Conservation (phyloP, 2,113 vertebrate genomes). For the Eudyptes chrysolophus region DNA sequence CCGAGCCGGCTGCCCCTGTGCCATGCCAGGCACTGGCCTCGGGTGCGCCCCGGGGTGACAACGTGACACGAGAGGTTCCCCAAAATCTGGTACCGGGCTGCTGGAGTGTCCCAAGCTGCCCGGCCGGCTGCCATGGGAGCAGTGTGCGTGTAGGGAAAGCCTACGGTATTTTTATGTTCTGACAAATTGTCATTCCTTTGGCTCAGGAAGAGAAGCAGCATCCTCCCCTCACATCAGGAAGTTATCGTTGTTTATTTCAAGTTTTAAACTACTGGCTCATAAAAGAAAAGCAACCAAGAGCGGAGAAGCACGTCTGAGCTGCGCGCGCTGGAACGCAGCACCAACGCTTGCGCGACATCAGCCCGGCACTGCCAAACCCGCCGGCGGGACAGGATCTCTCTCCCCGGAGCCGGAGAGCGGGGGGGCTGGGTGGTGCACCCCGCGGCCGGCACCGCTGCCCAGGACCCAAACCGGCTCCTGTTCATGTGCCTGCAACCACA, state of each 20-base stretch:
- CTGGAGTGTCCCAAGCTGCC: neutral
- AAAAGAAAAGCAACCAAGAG: neutral
- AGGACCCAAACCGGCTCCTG: neutral
- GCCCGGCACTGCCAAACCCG: fast-evolving
- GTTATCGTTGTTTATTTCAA: neutral
- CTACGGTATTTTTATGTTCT: neutral
- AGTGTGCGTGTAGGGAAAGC: neutral
- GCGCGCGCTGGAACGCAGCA: fast-evolving
- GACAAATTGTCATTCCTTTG: neutral
- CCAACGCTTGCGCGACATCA: fast-evolving
- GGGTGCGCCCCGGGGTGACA: neutral
- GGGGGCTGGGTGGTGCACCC: fast-evolving
- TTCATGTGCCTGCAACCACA: fast-evolving
- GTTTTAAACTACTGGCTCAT: neutral
- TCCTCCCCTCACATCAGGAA: neutral
- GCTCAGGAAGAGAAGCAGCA: neutral
- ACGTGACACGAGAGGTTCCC: neutral
- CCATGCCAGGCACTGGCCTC: neutral
- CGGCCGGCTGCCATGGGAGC: fast-evolving
- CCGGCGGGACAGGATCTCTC: fast-evolving
- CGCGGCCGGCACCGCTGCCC: neutral
- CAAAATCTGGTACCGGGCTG: fast-evolving
- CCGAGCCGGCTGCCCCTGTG: neutral
- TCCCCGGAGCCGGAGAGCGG: fast-evolving
- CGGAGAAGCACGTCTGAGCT: neutral